Percentiles rank a stretch among this genome's conserved stretches.
phyloP scores from a whole-genome alignment of 2,113 vertebrate genomes.

The Python bivittatus region DNA sequence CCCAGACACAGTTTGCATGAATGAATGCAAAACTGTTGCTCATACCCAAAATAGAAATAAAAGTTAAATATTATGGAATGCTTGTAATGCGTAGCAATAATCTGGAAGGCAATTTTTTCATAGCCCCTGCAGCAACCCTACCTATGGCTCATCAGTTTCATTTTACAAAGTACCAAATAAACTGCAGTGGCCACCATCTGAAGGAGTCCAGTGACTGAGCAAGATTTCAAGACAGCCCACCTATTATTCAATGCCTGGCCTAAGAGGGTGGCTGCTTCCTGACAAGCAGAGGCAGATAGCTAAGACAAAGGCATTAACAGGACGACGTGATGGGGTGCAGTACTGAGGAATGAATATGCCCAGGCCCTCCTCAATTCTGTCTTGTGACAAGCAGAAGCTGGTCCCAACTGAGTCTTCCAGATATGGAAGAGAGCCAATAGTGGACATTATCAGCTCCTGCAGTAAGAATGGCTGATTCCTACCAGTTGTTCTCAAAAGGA shows the following conservation, averaged over 20 bases:
- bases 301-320: background rate
- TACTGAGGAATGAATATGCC: background rate
- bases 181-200: background rate
- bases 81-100: background rate
- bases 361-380: background rate
- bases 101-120: background rate
- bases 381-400: background rate
- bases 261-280: background rate
- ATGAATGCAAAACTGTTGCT: background rate
- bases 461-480: background rate
- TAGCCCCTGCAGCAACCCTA: background rate
- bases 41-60: background rate
- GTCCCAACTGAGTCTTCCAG: background rate
- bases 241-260: background rate
- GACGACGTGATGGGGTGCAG: background rate
- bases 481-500: background rate
- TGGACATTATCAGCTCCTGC: background rate
- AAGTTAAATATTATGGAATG: background rate
- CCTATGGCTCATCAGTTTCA: background rate
- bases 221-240: background rate
- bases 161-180: background rate
- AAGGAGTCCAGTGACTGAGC: background rate
- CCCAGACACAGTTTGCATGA: background rate
- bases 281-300: background rate
- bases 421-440: background rate